These are phyloP conservation scores for Lasioglossum calceatum DNA, from an alignment of 2,888 invertebrate species.

Conservation along the genomic window DNA sequence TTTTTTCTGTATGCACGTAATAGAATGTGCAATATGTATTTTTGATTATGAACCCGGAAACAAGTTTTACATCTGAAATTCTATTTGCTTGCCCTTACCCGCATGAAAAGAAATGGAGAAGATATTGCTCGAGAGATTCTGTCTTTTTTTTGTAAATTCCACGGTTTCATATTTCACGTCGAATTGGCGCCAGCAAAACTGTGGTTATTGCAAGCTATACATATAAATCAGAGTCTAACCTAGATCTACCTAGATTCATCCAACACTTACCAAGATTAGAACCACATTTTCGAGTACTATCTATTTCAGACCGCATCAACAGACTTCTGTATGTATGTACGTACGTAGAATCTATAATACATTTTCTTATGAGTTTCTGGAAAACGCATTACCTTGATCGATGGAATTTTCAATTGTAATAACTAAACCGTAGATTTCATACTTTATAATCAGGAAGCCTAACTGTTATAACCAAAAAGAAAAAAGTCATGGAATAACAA, in stretches of 20 bases:
- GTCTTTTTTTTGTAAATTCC: neutral
- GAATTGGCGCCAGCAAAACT: conserved; percentile 39
- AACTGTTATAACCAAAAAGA: too few relatives aligned
- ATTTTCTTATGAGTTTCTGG: neutral
- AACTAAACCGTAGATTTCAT: neutral
- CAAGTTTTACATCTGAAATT: conserved; percentile 21
- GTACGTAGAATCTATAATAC: neutral
- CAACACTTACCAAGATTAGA: conserved; percentile 51
- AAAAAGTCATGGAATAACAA: too few relatives aligned
- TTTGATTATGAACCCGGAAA: neutral
- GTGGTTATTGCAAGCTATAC: conserved; percentile 41
- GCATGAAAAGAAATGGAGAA: conserved; percentile 21
- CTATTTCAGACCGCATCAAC: neutral
- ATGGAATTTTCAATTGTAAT: neutral
- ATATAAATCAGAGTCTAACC: conserved; percentile 43
- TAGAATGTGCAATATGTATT: neutral
- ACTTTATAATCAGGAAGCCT: too few relatives aligned
- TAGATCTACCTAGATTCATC: conserved; percentile 46
- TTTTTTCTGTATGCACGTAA: neutral
- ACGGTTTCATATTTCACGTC: conserved; percentile 35
- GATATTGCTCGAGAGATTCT: conserved; percentile 4
- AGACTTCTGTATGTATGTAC: neutral
- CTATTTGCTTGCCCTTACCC: conserved; percentile 13
- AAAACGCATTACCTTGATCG: neutral
- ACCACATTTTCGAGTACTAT: conserved; percentile 13